phyloP scores from a whole-genome alignment of 2,888 invertebrate species.

The Diaphora mendica region DNA sequence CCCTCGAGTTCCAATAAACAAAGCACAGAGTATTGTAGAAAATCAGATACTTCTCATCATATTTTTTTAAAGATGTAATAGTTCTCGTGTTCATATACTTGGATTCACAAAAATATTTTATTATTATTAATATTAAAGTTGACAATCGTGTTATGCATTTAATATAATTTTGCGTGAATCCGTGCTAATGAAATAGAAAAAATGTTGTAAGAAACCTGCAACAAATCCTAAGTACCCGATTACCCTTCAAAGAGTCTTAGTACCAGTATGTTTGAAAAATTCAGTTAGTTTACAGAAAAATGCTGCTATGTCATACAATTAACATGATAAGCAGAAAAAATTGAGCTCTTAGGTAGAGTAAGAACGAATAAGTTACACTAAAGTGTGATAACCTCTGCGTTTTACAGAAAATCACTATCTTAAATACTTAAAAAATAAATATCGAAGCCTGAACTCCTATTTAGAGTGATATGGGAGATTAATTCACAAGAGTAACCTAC shows the following conservation, averaged over 20 bases:
- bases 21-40: constrained; percentile 45
- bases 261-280: neutral
- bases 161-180: neutral
- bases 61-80: neutral
- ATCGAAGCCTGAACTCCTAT: neutral
- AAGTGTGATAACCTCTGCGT: neutral
- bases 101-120: neutral
- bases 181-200: neutral
- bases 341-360: neutral
- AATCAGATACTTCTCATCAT: constrained; percentile 18
- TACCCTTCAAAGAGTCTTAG: neutral
- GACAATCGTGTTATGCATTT: neutral
- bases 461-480: too few relatives aligned
- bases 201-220: neutral
- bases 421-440: neutral
- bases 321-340: neutral
- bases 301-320: neutral
- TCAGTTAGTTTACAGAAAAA: neutral
- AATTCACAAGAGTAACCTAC: neutral
- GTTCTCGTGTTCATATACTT: too few relatives aligned
- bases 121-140: neutral
- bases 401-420: neutral
- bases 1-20: constrained; percentile 54
- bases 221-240: neutral
- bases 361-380: neutral